These are phyloP conservation scores for Scaptomyza montana DNA, from an alignment of 1,140 invertebrate species.

Conservation along the genomic window DNA sequence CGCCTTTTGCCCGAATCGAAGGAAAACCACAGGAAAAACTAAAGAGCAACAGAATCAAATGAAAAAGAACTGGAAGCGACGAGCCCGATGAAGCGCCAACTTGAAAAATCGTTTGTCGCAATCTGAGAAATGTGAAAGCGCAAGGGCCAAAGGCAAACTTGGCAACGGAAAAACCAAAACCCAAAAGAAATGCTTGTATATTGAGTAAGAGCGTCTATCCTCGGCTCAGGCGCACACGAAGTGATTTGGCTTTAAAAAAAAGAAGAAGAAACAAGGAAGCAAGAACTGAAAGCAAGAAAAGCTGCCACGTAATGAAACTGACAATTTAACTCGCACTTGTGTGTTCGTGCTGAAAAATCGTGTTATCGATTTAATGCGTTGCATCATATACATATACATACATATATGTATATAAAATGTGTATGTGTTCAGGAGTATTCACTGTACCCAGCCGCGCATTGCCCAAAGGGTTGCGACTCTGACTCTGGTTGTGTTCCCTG, in stretches of 20 bases:
- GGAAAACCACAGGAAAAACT: slow-evolving; percentile 37
- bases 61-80: slow-evolving; percentile 4
- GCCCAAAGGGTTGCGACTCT: slow-evolving; percentile 33
- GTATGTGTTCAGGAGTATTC: slow-evolving; percentile 3
- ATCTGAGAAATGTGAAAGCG: slow-evolving; percentile 39
- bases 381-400: slow-evolving; percentile 23
- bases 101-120: slow-evolving; percentile 82
- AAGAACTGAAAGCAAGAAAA: slow-evolving; percentile 34
- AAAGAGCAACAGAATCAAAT: slow-evolving; percentile 42
- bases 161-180: neutral
- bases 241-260: slow-evolving; percentile 76
- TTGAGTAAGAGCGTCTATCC: neutral
- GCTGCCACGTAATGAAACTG: slow-evolving; percentile 80
- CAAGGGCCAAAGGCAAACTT: slow-evolving; percentile 11
- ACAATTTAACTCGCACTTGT: slow-evolving; percentile 75
- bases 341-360: slow-evolving; percentile 77
- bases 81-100: slow-evolving; percentile 70
- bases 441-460: slow-evolving; percentile 1
- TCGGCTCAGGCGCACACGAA: slow-evolving; percentile 72
- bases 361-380: slow-evolving; percentile 82
- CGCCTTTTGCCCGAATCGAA: slow-evolving; percentile 38
- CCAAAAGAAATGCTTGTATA: neutral
- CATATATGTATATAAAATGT: slow-evolving; percentile 18
- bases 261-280: neutral
- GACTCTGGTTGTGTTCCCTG: slow-evolving; percentile 5